Percentiles rank a stretch among this genome's conserved stretches.
phyloP scores from a whole-genome alignment of 2,113 vertebrate genomes.

The Leptobrachium leishanense region DNA sequence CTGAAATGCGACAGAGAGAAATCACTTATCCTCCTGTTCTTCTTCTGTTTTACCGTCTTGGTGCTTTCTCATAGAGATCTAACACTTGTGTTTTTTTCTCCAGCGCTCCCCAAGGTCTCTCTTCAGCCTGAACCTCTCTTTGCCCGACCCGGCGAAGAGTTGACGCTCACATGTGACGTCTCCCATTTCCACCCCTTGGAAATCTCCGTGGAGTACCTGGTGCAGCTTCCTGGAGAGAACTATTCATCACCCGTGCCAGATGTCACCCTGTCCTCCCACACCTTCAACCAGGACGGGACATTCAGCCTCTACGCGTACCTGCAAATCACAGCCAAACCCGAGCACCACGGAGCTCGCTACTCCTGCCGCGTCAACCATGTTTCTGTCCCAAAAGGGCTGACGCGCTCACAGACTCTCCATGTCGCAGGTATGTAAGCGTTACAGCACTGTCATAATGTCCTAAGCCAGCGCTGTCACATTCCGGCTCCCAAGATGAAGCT shows the following conservation, averaged over 20 bases:
- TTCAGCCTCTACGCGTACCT: conserved; percentile 68
- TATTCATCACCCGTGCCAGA: conserved; percentile 56
- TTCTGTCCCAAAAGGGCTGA: conserved; percentile 51
- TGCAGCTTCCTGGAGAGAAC: conserved; percentile 33
- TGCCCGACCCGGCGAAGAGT: conserved; percentile 56
- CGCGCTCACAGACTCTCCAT: conserved; percentile 55
- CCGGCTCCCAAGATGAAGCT: too few relatives aligned
- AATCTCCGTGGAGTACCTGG: conserved; percentile 72
- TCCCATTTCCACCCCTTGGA: conserved; percentile 74
- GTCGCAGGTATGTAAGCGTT: conserved; percentile 63
- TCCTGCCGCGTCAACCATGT: conserved; percentile 71
- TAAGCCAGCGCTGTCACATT: too few relatives aligned
- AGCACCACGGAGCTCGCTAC: conserved; percentile 67
- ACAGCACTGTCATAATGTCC: too few relatives aligned
- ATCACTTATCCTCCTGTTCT: too few relatives aligned
- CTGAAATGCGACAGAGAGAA: too few relatives aligned
- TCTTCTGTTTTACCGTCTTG: not conserved
- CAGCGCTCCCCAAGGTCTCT: conserved; percentile 10
- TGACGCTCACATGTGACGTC: conserved; percentile 68
- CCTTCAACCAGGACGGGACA: conserved; percentile 73
- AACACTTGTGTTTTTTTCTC: not conserved
- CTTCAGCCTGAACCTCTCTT: conserved; percentile 54
- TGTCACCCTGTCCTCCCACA: conserved; percentile 62
- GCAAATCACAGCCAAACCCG: conserved; percentile 51
- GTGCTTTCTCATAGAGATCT: not conserved